Base-by-base conservation (phyloP, 2,797 vertebrate genomes). In the Masticophis lateralis region DNA sequence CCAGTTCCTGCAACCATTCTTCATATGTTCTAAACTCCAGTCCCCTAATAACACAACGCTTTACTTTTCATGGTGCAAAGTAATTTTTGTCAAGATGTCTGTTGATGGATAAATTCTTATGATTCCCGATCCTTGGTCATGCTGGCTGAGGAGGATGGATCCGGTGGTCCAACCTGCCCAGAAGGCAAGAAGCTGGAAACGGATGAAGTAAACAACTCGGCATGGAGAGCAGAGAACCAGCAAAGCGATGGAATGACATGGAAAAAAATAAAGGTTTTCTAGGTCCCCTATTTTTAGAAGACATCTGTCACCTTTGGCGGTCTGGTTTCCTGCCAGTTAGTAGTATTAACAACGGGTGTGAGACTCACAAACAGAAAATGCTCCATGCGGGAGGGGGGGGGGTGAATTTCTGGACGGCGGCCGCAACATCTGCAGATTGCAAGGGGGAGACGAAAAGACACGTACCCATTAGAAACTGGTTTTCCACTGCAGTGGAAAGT, bases 211-310 rank as follows among this genome's bases (percentile, higher is more conserved):
- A 89, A 92, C 57, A 63, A 87, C 66, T 74, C 69, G 10, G 18
- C 1, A 0, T 11, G 37, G 37, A 43, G 18, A 43, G 32, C 18
- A 43, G 18, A 43, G 69, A 22, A 43, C 9, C 37, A 22, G 4
- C 9, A 0, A 43, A 43, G 74, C 1, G 32, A 83, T 18, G 55
- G 63, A 25, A n/a, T 79, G 37, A 28, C 0, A 16, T 25, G 55
- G 11, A 32, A 56, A 61, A 25, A 51, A 51, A n/a, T 5, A 5
- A 2, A 25, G 9, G n/a, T 32, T 69, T 27, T 86, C 13, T 56
- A 5, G 13, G 74, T 55, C 5, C n/a, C 51, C 74, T 92, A 90
- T 92, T 90, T 92, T 92, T 86, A 86, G 88, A 32, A 10, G 59
- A 79, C 92, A 90, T 86, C 92, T 92, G 92, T 1, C 28, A 6